Evolutionary conservation across 2,888 invertebrate species (phyloP).

Genomic region (Aelia acuminata): DNA sequence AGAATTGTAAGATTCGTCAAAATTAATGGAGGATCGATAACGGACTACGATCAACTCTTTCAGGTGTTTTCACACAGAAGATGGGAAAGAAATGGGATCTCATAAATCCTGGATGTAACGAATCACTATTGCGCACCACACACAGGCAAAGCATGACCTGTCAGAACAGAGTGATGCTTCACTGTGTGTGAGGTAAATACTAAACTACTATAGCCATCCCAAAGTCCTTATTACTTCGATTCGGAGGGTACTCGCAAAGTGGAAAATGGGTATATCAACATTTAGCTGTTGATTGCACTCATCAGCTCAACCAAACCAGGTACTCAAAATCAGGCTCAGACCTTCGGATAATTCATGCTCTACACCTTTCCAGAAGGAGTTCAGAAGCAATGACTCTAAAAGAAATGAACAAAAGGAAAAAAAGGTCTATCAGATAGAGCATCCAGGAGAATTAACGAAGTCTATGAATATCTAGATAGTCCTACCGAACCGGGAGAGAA

Average conservation of each 20-base stretch:
- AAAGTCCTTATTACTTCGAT: background rate
- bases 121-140: conserved; percentile 1
- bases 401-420: background rate
- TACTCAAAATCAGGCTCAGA: background rate
- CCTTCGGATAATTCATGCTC: background rate
- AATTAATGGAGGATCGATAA: background rate
- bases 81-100: background rate
- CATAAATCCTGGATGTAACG: background rate
- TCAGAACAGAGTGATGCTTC: background rate
- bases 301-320: background rate
- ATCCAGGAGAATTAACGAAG: background rate
- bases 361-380: background rate
- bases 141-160: background rate
- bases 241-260: too few relatives aligned
- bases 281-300: background rate
- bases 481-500: conserved; percentile 10
- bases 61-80: background rate
- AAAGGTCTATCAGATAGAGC: background rate
- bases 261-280: too few relatives aligned
- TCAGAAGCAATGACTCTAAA: background rate
- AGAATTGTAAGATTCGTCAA: background rate
- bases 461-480: conserved; percentile 33
- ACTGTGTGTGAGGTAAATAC: conserved; percentile 14
- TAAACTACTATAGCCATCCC: too few relatives aligned
- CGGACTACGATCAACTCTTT: background rate